Conservation (phyloP, 2,888 invertebrate species). For the Tiliacea citrago region DNA sequence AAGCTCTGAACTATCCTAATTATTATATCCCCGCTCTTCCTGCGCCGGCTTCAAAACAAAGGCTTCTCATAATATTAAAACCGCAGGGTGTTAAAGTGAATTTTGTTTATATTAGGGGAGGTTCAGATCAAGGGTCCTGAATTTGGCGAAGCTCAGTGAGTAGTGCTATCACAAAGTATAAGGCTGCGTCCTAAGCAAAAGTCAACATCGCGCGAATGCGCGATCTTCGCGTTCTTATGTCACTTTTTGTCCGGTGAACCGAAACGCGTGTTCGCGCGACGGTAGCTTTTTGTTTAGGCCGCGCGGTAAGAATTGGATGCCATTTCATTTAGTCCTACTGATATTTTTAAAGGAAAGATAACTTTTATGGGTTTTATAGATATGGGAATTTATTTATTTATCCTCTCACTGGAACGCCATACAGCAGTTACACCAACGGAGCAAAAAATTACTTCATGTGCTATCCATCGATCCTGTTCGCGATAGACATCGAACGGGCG, state of each 20-base stretch:
- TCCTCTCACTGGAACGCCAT: too few species aligned
- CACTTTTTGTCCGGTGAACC: background rate
- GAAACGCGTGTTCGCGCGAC: background rate
- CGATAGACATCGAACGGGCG: too few species aligned
- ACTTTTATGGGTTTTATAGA: background rate
- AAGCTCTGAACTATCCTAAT: slow-evolving; percentile 28
- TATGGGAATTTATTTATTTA: too few species aligned
- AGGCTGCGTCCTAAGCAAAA: background rate
- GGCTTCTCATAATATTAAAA: slow-evolving; percentile 50
- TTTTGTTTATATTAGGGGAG: slow-evolving; percentile 22
- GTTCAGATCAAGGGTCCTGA: background rate
- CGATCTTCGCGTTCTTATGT: background rate
- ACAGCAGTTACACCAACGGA: too few species aligned
- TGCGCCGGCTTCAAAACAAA: slow-evolving; percentile 42
- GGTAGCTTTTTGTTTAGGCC: background rate
- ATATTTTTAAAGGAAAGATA: background rate
- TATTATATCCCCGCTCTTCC: slow-evolving; percentile 14
- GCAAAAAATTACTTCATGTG: too few species aligned
- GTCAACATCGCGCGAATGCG: background rate
- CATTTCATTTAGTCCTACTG: background rate
- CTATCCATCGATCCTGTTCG: too few species aligned
- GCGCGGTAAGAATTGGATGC: background rate
- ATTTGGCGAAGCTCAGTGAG: background rate
- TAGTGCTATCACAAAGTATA: background rate
- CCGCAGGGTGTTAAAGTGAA: slow-evolving; percentile 36